phyloP scores from a whole-genome alignment of 2,113 vertebrate species.

The Myrmecophaga tridactyla region DNA sequence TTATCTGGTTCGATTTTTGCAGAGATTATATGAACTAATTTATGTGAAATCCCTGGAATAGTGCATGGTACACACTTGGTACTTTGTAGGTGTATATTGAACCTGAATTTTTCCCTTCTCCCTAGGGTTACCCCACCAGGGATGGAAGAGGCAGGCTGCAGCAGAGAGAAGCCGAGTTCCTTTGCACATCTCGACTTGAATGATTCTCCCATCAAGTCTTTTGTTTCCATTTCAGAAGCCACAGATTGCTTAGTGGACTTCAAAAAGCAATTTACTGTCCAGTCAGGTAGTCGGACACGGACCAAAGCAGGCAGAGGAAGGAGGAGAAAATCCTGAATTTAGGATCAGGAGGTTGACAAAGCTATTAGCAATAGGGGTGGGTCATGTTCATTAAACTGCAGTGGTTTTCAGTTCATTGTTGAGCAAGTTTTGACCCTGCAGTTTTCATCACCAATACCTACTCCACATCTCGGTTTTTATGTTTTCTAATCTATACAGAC shows the following conservation, averaged over 20 bases:
- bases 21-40: background rate
- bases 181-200: slow-evolving; percentile 56
- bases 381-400: slow-evolving; percentile 7
- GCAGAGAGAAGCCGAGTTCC: slow-evolving; percentile 47
- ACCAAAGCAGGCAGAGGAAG: slow-evolving; percentile 79
- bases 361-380: background rate
- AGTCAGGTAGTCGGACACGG: slow-evolving; percentile 66
- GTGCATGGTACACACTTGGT: background rate
- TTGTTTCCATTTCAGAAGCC: slow-evolving; percentile 87
- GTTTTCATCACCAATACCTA: background rate
- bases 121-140: slow-evolving; percentile 51
- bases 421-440: background rate
- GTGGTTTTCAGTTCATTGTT: slow-evolving; percentile 28
- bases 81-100: slow-evolving; percentile 1
- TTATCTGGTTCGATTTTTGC: background rate
- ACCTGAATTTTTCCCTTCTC: slow-evolving; percentile 14
- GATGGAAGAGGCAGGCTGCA: slow-evolving; percentile 45
- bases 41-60: background rate
- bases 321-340: slow-evolving; percentile 81
- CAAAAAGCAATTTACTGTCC: slow-evolving; percentile 73
- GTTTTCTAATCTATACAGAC: slow-evolving; percentile 79
- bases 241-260: slow-evolving; percentile 86
- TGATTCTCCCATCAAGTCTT: slow-evolving; percentile 85
- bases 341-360: background rate
- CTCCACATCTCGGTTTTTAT: slow-evolving; percentile 67